Base-by-base conservation (phyloP, 2,797 vertebrate species). In the Urosaurus nigricauda region DNA sequence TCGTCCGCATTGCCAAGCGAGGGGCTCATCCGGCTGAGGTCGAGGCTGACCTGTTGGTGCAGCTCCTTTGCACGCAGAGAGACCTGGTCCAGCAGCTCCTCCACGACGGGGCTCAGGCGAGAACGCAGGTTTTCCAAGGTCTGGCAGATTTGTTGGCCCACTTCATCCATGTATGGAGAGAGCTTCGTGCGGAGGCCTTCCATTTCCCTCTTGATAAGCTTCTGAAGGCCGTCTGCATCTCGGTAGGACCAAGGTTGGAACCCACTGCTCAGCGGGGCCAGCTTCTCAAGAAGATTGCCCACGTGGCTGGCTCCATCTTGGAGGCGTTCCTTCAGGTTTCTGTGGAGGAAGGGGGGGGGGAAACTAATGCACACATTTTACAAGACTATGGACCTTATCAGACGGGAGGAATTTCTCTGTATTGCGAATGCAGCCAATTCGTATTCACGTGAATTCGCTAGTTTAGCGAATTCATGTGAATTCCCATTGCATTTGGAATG, bases 1-100 rank as follows among this genome's bases (percentile, higher is more conserved):
- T 98, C 98, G 0, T 97, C 97, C n/a, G 97, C 68, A 0, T 98
- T 98, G 43, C n/a, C 32, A 11, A 87, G 24, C 1, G 98, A 24
- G 91, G 95, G 97, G 0, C 74, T 32, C 0, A 92, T 92, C 82
- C 96, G 83, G 3, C 96, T 93, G 95, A 16, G 0, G 97, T 29
- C 26, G 95, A 94, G 40, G 24, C 63, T 40, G 4, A 96, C 63
- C 8, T 90, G 92, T 95, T 95, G 93, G 97, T 47, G 96, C 82
- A 98, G 91, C 0, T 26, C 90, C n/a, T 95, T 89, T 0, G 13
- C 93, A 0, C 94, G 95, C 6, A 90, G 79, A 0, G 70, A 78
- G 91, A 98, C 96, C 86, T 95, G 97, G 0, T 90, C 77, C 32
- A 95, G 35, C 47, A 98, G 96, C 60, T 98, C 97, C 1, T 35